Base-by-base conservation (phyloP, 2,888 invertebrate genomes). In the Meandrusa payeni region DNA sequence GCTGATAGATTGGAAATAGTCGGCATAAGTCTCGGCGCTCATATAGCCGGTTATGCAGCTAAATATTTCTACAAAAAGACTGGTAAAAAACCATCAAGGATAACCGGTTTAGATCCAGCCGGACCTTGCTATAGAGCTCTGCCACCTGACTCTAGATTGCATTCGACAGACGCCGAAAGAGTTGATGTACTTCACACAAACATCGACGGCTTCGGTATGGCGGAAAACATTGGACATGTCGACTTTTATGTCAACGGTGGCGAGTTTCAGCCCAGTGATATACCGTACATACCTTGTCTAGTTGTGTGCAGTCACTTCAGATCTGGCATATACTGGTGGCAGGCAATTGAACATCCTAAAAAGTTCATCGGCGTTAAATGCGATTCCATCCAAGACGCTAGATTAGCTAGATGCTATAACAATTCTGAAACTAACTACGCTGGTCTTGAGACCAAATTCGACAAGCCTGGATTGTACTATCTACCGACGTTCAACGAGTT, bases 171-270 rank as follows among this genome's bases (percentile, higher is more conserved):
- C 15, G 85, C 70, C 0, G 57, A 62, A 0, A 58, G 51, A 34
- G 82, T 86, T 0, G 85, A 86, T 24, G 56, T 82, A 0, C 23
- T 87, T 0, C 87, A 87, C 19, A 85, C 87, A 0, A 87, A 87
- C 42, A 86, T 87, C 1, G 87, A 87, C 15, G 87, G 86, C 0
- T 87, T 87, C 39, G 87, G 87, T 0, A 82, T 77, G 2, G 83
- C 87, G 0, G 79, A 85, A 34, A 55, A 64, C 0, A 27, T 85
- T 0, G 86, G 85, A 0, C 82, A 86, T 41, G 51, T 87, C 0
- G 87, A 87, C 23, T 74, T 76, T 26, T 87, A 87, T 23, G 80
- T 69, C 0, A 87, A 87, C 9, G 87, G 87, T 0, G 87, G 86
- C 0, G 87, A 87, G 32, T 87, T 57, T 12, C 87, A 87, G 49